Evolutionary conservation across 2,797 vertebrate species (phyloP).

Genomic region (Sciurus carolinensis): DNA sequence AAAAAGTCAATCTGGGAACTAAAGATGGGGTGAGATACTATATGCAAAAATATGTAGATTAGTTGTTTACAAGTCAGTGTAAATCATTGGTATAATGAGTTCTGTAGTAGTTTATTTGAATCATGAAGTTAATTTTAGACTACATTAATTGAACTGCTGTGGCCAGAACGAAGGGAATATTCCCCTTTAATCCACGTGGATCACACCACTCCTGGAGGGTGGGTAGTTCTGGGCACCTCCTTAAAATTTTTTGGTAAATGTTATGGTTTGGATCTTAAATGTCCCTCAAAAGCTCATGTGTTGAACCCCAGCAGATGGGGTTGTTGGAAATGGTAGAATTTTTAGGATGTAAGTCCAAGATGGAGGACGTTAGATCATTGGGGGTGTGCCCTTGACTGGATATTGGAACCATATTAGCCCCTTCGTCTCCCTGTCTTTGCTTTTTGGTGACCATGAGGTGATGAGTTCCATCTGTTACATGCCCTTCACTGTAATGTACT

Average conservation of each 20-base stretch:
- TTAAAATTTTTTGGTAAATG: not conserved
- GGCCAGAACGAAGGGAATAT: constrained; percentile 14
- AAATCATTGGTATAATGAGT: constrained; percentile 34
- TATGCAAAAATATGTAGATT: constrained; percentile 68
- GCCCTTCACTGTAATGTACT: too few relatives aligned
- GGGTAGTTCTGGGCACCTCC: constrained; percentile 1
- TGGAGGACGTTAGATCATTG: too few relatives aligned
- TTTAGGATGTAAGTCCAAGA: too few relatives aligned
- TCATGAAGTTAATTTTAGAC: constrained; percentile 54
- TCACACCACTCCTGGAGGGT: not conserved
- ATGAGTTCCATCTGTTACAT: too few relatives aligned
- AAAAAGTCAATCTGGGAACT: constrained; percentile 52
- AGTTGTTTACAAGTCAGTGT: constrained; percentile 59
- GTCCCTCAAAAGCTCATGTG: too few relatives aligned
- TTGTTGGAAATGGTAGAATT: too few relatives aligned
- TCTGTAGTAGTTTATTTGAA: constrained; percentile 54
- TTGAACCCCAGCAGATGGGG: too few relatives aligned
- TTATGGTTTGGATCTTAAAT: too few relatives aligned
- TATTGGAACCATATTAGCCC: too few relatives aligned
- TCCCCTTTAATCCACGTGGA: not conserved
- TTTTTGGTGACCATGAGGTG: too few relatives aligned
- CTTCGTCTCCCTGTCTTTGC: too few relatives aligned
- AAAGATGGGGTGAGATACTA: not conserved
- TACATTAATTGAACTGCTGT: constrained; percentile 18
- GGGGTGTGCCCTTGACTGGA: too few relatives aligned